Conservation (phyloP, 2,888 invertebrate genomes). For the Aproaerema taeniolella region DNA sequence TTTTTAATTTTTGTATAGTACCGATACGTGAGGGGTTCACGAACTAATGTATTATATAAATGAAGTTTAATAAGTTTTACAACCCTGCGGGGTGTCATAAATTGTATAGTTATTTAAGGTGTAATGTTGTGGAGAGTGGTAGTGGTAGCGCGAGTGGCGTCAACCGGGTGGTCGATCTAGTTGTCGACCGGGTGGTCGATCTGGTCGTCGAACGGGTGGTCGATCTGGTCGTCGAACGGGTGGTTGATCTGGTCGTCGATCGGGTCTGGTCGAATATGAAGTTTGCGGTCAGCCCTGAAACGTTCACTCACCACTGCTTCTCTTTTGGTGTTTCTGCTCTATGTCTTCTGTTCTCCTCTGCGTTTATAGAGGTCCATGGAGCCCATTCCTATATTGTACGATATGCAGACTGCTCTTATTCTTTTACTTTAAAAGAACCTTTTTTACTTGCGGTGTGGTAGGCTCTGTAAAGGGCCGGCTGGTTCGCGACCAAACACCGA, state of each 20-base stretch:
- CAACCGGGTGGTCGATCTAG: not conserved
- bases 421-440: too few relatives aligned
- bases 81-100: slow-evolving; percentile 45
- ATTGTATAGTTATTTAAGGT: slow-evolving; percentile 68
- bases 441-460: too few relatives aligned
- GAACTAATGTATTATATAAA: slow-evolving; percentile 64
- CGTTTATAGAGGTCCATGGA: slow-evolving; percentile 30
- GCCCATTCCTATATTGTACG: slow-evolving; percentile 16
- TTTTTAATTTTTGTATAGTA: slow-evolving; percentile 78
- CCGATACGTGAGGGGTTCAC: slow-evolving; percentile 47
- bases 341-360: slow-evolving; percentile 9
- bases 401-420: not conserved
- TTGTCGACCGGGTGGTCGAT: too few relatives aligned
- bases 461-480: too few relatives aligned
- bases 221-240: too few relatives aligned
- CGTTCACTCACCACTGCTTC: slow-evolving; percentile 6
- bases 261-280: not conserved
- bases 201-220: not conserved
- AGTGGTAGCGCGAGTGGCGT: slow-evolving; percentile 18
- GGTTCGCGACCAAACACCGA: too few relatives aligned
- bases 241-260: not conserved
- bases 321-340: slow-evolving; percentile 2
- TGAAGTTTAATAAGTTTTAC: slow-evolving; percentile 57
- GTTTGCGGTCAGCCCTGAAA: not conserved
- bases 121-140: slow-evolving; percentile 45